Evolutionary conservation across 2,888 invertebrate genomes (phyloP).

Genomic region (Augochlorella aurata): DNA sequence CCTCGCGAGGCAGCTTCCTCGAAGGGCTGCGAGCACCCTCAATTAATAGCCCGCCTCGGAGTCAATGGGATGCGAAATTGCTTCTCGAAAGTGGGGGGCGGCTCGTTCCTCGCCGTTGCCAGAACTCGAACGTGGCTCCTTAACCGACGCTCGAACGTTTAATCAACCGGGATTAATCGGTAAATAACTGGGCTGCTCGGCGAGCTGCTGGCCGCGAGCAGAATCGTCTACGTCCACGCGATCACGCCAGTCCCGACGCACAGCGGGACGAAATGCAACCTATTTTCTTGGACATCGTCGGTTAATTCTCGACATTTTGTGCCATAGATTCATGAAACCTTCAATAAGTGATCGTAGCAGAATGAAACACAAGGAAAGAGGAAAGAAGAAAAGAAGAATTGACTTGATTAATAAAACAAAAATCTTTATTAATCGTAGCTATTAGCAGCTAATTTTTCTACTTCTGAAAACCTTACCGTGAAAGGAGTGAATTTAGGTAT

Average conservation of each 20-base stretch:
- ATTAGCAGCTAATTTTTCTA: too few relatives aligned
- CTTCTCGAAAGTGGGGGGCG: conserved; percentile 40
- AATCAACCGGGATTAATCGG: conserved; percentile 26
- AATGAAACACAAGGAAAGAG: too few relatives aligned
- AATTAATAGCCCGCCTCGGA: conserved; percentile 68
- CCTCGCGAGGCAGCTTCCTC: conserved; percentile 2
- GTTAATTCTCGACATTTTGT: too few relatives aligned
- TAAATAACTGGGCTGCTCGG: conserved; percentile 3
- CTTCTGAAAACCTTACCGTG: too few relatives aligned
- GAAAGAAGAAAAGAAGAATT: too few relatives aligned
- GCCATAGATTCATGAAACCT: too few relatives aligned
- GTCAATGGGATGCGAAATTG: conserved; percentile 70
- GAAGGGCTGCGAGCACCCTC: conserved; percentile 46
- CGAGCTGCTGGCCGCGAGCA: background rate
- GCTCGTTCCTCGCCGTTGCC: background rate
- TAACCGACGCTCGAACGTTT: conserved; percentile 16
- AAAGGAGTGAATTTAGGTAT: too few relatives aligned
- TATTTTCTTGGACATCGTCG: too few relatives aligned
- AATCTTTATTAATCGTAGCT: too few relatives aligned
- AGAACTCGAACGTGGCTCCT: background rate
- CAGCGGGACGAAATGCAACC: too few relatives aligned
- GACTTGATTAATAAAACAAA: too few relatives aligned
- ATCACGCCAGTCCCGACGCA: background rate
- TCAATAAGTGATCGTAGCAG: too few relatives aligned
- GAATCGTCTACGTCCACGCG: background rate